Base-by-base conservation (phyloP, 2,888 invertebrate species). In the Osmoderma eremita region DNA sequence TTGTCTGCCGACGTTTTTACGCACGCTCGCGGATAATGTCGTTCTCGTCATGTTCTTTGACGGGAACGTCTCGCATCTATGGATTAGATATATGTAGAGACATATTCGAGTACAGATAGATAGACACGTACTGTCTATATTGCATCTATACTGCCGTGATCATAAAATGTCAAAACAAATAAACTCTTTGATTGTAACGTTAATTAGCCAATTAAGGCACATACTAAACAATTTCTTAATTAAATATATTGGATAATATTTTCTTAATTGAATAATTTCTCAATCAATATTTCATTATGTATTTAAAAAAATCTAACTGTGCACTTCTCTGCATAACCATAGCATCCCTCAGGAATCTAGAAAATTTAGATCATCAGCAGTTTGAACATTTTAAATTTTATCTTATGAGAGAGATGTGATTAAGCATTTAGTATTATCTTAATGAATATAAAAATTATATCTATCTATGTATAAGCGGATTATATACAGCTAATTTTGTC, bases 161-260 rank as follows among this genome's bases (percentile, higher is more conserved):
- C 24, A 61, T 61, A 61, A 61, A 45, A 61, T 30, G 58, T 45
- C 58, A 30, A 36, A 61, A 45, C 30, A 36, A 61, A 45, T 61
- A 53, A 18, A 36, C 38, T 38, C 51, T 15, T 53, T 15, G 24
- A 30, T 18, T 48, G 24, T 24, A 42, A 42, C 58, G 45, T 61
- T 61, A 45, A 45, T 61, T 45, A 61, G 36, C 30, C 45, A 61
- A 45, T 61, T 61, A 61, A 61, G 20, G 30, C 36, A 42, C 58
- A 30, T 61, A 45, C 36, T 61, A 45, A 61, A 45, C 45, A 61
- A 61, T 61, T 61, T 45, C 45, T 61, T 45, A 24, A 61, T 61
- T 45, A 61, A 61, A 61, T 45, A 24, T 41, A 45, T 8, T 13
- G 12, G 15, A 61, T 45, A 45, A 45, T 30, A 15, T 30, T 45